These are phyloP conservation scores for Saxidomus purpurata DNA, from an alignment of 1,140 invertebrate genomes.

Conservation along the genomic window DNA sequence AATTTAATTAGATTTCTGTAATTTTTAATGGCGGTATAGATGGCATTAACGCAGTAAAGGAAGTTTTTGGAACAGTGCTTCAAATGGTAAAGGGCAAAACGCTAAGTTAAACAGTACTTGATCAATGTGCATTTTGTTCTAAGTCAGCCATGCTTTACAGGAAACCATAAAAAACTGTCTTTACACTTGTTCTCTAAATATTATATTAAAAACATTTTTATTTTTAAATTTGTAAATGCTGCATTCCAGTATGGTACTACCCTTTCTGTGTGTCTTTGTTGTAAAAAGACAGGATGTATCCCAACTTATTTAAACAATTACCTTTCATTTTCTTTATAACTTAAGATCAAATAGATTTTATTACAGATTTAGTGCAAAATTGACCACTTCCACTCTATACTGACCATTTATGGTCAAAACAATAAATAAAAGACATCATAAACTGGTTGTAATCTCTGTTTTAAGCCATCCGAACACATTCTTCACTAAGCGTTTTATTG, in stretches of 20 bases:
- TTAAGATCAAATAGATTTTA: conserved; percentile 35
- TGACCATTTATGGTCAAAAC: conserved; percentile 39
- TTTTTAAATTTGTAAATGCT: no score
- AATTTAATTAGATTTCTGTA: no score
- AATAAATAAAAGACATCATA: conserved; percentile 31
- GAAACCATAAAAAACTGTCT: neutral
- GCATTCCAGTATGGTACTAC: no score
- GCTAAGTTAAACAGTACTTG: no score
- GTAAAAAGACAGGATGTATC: no score
- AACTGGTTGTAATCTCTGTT: neutral
- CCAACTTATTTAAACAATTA: conserved; percentile 31
- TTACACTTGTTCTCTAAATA: neutral
- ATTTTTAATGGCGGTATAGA: no score
- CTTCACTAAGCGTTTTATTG: conserved; percentile 29
- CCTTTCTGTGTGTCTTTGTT: no score
- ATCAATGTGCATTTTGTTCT: neutral
- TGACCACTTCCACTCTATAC: conserved; percentile 1
- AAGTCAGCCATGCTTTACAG: neutral
- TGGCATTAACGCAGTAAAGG: no score
- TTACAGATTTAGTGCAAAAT: conserved; percentile 21
- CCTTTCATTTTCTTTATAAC: neutral
- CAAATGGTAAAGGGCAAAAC: no score
- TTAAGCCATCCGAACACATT: conserved; percentile 19
- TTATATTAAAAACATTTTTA: no score
- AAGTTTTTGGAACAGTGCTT: no score